Evolutionary conservation across 2,113 vertebrate genomes (phyloP).

Genomic region (Proteles cristata): DNA sequence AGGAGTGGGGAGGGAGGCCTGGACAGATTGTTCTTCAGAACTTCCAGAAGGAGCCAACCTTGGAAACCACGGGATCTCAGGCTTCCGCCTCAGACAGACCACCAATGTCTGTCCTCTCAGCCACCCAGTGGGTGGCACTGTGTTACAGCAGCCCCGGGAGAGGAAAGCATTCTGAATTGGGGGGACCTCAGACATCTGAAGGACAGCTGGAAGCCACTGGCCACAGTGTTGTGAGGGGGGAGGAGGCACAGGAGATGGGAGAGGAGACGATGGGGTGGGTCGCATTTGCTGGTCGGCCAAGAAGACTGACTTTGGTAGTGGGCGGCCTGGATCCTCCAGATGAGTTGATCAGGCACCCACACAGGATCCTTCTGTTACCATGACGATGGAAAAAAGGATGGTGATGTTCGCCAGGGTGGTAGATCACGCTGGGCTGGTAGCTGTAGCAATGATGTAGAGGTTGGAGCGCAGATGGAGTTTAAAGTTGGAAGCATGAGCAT

Average conservation of each 20-base stretch:
- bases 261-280: background rate
- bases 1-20: background rate
- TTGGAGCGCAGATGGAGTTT: background rate
- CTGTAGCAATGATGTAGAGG: background rate
- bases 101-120: background rate
- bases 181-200: background rate
- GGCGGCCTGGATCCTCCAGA: background rate
- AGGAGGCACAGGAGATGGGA: background rate
- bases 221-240: background rate
- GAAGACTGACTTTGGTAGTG: background rate
- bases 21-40: background rate
- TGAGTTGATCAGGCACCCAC: background rate
- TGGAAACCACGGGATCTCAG: background rate
- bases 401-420: background rate
- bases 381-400: background rate
- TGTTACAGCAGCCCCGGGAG: background rate
- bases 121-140: background rate
- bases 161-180: background rate
- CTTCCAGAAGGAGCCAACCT: background rate
- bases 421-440: background rate
- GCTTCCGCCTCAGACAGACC: background rate
- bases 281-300: background rate
- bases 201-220: background rate
- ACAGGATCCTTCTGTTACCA: background rate
- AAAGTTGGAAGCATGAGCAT: background rate